A percentile compares a stretch with the other conserved stretches of the same genome.
phyloP scores from a whole-genome alignment of 2,888 invertebrate genomes.

The Pollenia griseotomentosa region DNA sequence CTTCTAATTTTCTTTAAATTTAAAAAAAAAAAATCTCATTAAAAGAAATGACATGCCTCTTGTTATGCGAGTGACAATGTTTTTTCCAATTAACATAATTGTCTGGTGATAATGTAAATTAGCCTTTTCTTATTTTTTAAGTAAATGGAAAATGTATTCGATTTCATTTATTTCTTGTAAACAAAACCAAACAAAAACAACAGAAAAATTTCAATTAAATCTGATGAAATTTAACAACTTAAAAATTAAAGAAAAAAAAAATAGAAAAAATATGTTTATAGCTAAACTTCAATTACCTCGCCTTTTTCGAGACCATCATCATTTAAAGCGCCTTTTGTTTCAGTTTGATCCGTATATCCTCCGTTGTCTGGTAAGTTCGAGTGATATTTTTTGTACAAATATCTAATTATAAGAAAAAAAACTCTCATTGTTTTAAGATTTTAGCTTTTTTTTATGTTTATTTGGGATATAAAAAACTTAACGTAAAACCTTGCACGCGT shows the following conservation, averaged over 20 bases:
- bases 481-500: neutral
- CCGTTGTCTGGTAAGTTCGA: constrained; percentile 72
- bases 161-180: constrained; percentile 16
- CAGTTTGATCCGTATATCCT: constrained; percentile 75
- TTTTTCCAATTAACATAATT: constrained; percentile 39
- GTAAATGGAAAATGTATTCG: constrained; percentile 7
- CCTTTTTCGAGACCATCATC: constrained; percentile 79
- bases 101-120: constrained; percentile 24
- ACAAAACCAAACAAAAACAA: neutral
- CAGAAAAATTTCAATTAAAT: constrained; percentile 28
- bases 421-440: neutral
- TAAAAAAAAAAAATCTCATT: neutral
- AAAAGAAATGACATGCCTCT: constrained; percentile 39
- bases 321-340: constrained; percentile 74
- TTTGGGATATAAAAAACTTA: neutral
- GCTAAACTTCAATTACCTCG: constrained; percentile 73
- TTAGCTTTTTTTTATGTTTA: neutral
- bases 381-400: constrained; percentile 76
- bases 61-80: constrained; percentile 33
- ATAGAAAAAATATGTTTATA: neutral
- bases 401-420: constrained; percentile 66
- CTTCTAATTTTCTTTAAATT: neutral
- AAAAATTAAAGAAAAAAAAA: neutral
- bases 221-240: neutral
- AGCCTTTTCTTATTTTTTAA: neutral